phyloP scores from a whole-genome alignment of 2,113 vertebrate species.

The Odobenus rosmarus region DNA sequence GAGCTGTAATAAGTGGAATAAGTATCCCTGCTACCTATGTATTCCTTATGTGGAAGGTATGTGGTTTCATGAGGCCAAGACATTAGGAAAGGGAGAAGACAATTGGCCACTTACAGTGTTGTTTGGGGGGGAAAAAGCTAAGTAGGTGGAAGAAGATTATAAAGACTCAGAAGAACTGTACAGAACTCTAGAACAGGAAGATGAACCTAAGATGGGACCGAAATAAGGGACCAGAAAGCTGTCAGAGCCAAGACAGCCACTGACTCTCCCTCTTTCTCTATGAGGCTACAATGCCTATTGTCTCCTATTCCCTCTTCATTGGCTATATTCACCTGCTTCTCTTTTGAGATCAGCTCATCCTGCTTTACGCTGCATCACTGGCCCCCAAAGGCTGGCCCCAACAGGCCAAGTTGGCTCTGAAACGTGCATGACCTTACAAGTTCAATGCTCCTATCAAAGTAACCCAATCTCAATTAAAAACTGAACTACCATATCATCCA shows the following conservation, averaged over 20 bases:
- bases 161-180: conserved; percentile 17
- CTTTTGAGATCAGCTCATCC: neutral
- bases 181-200: conserved; percentile 19
- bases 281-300: neutral
- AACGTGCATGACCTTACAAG: neutral
- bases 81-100: neutral
- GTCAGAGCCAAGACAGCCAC: neutral
- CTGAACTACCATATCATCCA: neutral
- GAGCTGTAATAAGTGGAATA: neutral
- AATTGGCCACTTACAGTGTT: neutral
- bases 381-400: neutral
- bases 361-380: neutral
- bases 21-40: neutral
- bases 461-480: neutral
- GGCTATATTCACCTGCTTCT: neutral
- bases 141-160: neutral
- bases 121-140: neutral
- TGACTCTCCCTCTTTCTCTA: neutral
- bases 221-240: neutral
- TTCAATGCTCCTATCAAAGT: neutral
- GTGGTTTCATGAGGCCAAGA: neutral
- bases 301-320: neutral
- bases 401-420: neutral
- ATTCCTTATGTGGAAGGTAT: neutral
- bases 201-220: neutral